Conservation (phyloP, 2,113 vertebrate genomes). For the Paralichthys olivaceus region DNA sequence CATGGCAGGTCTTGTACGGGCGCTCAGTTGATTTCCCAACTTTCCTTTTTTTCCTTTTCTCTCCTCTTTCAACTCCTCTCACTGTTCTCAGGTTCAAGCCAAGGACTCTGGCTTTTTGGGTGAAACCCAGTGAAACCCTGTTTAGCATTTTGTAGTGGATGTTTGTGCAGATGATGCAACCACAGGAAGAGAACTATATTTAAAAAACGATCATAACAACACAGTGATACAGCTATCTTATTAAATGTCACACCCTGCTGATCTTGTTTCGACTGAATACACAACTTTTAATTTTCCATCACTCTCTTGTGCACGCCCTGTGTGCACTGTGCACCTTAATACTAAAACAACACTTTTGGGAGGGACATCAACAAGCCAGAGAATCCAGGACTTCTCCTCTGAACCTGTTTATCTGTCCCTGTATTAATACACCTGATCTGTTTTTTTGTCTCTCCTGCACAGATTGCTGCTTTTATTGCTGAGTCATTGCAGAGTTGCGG, state of each 20-base stretch:
- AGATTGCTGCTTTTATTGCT: slow-evolving; percentile 98
- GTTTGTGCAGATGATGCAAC: slow-evolving; percentile 8
- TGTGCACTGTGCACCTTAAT: too few relatives aligned
- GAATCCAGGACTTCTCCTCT: slow-evolving; percentile 11
- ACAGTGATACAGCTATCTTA: neutral
- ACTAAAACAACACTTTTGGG: too few relatives aligned
- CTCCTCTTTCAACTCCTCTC: slow-evolving; percentile 68
- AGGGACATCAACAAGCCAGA: slow-evolving; percentile 9
- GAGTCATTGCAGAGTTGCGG: slow-evolving; percentile 99
- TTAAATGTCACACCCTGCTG: neutral
- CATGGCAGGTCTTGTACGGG: neutral
- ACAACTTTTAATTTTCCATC: too few relatives aligned
- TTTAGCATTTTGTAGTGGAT: slow-evolving; percentile 7
- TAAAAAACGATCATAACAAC: too few relatives aligned
- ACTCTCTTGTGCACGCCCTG: too few relatives aligned
- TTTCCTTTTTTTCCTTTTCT: slow-evolving; percentile 23
- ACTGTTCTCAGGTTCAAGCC: slow-evolving; percentile 72
- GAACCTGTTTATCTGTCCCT: neutral
- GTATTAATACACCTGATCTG: slow-evolving; percentile 56
- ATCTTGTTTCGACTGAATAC: neutral
- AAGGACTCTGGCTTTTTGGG: slow-evolving; percentile 56
- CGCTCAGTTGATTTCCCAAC: slow-evolving; percentile 42
- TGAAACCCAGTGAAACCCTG: too few relatives aligned
- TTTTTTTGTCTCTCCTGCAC: slow-evolving; percentile 82
- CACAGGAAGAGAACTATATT: neutral